phyloP scores from a whole-genome alignment of 2,113 vertebrate genomes.

The Gobiocypris rarus region DNA sequence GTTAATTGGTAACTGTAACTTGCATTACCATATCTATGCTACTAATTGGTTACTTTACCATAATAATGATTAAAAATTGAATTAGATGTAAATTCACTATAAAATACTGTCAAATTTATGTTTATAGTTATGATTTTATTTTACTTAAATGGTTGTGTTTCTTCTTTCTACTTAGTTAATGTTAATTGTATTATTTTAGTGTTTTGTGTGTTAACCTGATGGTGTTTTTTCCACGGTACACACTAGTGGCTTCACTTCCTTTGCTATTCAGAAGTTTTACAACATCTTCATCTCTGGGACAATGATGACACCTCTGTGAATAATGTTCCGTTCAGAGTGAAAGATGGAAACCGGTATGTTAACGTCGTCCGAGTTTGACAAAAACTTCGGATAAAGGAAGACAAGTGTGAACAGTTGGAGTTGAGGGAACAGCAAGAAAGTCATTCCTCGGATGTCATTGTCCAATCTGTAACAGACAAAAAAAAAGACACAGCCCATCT shows the following conservation, averaged over 20 bases:
- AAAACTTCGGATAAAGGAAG: conserved; percentile 27
- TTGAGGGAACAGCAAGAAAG: conserved; percentile 43
- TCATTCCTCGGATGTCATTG: conserved; percentile 48
- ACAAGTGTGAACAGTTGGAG: conserved; percentile 54
- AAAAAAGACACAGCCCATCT: conserved; percentile 54
- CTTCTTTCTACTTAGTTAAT: no score
- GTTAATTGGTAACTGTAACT: not conserved
- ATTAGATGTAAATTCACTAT: no score
- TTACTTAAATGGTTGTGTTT: no score
- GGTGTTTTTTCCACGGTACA: no score
- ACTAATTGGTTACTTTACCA: no score
- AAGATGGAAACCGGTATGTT: not conserved
- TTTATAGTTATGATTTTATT: no score
- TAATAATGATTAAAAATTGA: no score
- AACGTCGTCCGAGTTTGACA: conserved; percentile 3
- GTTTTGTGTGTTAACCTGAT: not conserved
- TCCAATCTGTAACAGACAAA: conserved; percentile 51
- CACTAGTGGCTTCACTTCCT: not conserved
- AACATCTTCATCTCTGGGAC: conserved; percentile 31
- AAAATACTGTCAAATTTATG: no score
- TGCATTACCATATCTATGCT: no score
- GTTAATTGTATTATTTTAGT: no score
- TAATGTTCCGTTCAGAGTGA: not conserved
- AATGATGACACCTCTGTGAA: not conserved
- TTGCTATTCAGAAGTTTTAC: conserved; percentile 6